These are phyloP conservation scores for Drosophila pandora DNA, from an alignment of 1,140 invertebrate genomes.

Conservation along the genomic window DNA sequence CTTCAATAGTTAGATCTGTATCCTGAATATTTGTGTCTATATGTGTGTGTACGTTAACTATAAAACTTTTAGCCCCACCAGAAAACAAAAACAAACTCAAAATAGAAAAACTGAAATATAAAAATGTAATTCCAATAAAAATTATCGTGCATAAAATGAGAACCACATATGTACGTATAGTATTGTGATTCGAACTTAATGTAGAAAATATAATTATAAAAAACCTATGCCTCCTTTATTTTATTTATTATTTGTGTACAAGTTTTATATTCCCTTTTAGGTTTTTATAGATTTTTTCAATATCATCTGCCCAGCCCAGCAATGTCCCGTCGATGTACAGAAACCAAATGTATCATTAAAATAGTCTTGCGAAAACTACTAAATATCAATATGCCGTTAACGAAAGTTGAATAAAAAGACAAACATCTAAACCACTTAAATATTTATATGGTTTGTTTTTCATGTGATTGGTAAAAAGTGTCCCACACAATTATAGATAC, in stretches of 20 bases:
- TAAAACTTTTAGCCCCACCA: slow-evolving; percentile 75
- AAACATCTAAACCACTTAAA: slow-evolving; percentile 64
- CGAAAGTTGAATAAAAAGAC: slow-evolving; percentile 65
- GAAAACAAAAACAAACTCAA: slow-evolving; percentile 41
- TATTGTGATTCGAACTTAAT: slow-evolving; percentile 2
- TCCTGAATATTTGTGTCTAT: slow-evolving; percentile 41
- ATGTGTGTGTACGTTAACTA: slow-evolving; percentile 55
- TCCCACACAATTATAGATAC: no score
- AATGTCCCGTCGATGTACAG: not conserved
- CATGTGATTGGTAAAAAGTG: no score
- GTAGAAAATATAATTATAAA: not conserved
- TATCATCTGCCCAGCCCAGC: not conserved
- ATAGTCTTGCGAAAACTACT: slow-evolving; percentile 25
- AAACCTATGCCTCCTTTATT: not conserved
- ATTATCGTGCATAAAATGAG: slow-evolving; percentile 15
- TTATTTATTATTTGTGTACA: not conserved
- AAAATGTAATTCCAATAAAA: slow-evolving; percentile 56
- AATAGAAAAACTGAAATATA: slow-evolving; percentile 14
- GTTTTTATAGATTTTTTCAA: not conserved
- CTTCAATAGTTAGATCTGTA: slow-evolving; percentile 32
- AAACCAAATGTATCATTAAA: not conserved
- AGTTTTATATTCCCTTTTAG: not conserved
- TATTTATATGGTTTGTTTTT: slow-evolving; percentile 2
- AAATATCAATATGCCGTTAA: slow-evolving; percentile 56
- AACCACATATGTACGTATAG: not conserved